Base-by-base conservation (phyloP, 1,140 invertebrate genomes). In the Drosophila parabipectinata region DNA sequence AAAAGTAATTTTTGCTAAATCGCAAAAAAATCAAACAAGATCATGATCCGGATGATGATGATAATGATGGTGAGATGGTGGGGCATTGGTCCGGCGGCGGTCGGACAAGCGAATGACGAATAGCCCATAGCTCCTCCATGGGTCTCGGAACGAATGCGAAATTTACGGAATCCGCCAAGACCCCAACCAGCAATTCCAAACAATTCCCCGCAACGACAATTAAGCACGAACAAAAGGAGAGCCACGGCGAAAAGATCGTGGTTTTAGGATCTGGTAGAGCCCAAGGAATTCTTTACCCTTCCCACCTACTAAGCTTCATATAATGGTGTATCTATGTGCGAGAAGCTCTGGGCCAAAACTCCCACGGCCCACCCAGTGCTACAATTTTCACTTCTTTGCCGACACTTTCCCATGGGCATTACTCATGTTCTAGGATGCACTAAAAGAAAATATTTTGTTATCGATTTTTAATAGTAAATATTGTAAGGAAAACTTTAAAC, bases 71-170 rank as follows among this genome's bases (percentile, higher is more conserved):
- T 24, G 39, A 32, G 14, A 53, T 48, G 32, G 18, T 12, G 37
- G 47, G 64, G 53, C 60, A 71, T 55, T 59, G 72, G 60, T 51
- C 26, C 51, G 51, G 59, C 51, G 51, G 59, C 52, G 26, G 50
- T 59, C 60, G 75, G 87, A 90, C 87, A 90, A 90, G 82, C 87
- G 87, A 90, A 90, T 90, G 87, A 90, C 87, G 87, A 90, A 90
- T 90, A 88, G 77, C 79, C 79, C 87, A 82, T 82, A 76, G 72
- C 72, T 77, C 66, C 51, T 77, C 66, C 51, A 76, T 60, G 9
- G 14, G 64, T 39, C 51, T 79, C 50, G 84, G 84, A 88, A 88
- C 84, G 79, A 88, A 88, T 88, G 60, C 66, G 76, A 88, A 83
- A 88, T 88, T 88, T 88, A 88, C 83, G 83, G 83, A 88, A 88